Percentiles rank a stretch among this genome's conserved stretches.
These are phyloP conservation scores for Procavia capensis DNA, from an alignment of 2,113 vertebrate species.

Conservation along the genomic window DNA sequence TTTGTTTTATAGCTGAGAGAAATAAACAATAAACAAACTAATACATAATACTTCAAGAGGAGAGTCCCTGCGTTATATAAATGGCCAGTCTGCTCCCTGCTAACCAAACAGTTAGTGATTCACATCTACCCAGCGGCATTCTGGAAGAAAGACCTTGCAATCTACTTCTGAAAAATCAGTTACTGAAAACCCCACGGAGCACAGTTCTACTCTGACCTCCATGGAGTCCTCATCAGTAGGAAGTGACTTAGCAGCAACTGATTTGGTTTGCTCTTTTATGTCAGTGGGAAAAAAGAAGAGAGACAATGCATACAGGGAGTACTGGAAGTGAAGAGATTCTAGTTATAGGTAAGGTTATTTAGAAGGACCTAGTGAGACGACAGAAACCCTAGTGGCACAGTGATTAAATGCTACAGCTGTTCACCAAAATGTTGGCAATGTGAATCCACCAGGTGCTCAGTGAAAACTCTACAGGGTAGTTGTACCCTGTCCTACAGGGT, in stretches of 20 bases:
- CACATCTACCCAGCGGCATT: not conserved
- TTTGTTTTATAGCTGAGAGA: not conserved
- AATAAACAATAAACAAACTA: not conserved
- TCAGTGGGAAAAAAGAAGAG: not conserved
- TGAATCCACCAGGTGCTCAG: too few relatives aligned
- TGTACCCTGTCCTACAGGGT: too few relatives aligned
- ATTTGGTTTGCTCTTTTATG: not conserved
- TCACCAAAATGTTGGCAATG: too few relatives aligned
- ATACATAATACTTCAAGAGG: too few relatives aligned
- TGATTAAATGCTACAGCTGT: too few relatives aligned
- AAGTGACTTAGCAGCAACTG: not conserved
- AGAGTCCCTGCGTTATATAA: not conserved
- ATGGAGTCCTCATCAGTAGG: not conserved
- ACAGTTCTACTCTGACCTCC: not conserved
- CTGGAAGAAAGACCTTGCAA: not conserved
- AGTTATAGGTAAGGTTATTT: not conserved
- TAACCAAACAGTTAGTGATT: not conserved
- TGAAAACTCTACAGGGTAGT: too few relatives aligned
- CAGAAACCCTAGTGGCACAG: too few relatives aligned
- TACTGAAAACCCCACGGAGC: not conserved
- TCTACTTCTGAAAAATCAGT: not conserved
- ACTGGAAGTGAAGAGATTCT: too few relatives aligned
- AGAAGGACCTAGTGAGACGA: not conserved
- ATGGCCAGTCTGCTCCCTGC: not conserved
- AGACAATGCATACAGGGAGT: not conserved